Evolutionary conservation across 92 coral and sea anemone genomes (phyloP).

Genomic region (Micromussa lordhowensis): DNA sequence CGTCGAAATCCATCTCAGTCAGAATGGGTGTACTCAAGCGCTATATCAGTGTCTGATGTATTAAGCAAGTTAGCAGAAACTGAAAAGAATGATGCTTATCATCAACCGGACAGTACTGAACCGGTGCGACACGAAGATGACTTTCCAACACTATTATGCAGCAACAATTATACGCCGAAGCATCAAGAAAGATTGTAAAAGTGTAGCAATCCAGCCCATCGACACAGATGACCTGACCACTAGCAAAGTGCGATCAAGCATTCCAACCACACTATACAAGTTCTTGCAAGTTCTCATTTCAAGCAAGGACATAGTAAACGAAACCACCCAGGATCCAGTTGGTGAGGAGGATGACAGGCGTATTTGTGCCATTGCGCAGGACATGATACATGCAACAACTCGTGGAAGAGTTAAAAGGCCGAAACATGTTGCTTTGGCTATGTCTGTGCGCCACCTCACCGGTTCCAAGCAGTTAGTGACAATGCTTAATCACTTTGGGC

Average conservation of each 20-base stretch:
- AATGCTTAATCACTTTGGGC: conserved; percentile 65
- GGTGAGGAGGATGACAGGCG: conserved; percentile 21
- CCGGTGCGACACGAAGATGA: background rate
- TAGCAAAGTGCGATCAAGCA: background rate
- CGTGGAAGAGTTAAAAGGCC: conserved; percentile 63
- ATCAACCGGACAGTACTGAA: background rate
- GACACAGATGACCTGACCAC: conserved; percentile 14
- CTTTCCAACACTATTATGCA: conserved; percentile 10
- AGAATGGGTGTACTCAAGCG: background rate
- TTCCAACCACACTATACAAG: conserved; percentile 3
- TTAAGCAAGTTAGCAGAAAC: background rate
- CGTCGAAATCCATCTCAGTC: background rate
- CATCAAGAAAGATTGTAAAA: background rate
- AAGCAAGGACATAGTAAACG: too few species aligned
- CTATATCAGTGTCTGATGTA: background rate
- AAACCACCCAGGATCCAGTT: background rate
- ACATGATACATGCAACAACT: conserved; percentile 44
- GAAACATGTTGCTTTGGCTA: conserved; percentile 68
- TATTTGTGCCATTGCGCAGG: conserved; percentile 56
- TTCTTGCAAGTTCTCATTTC: too few species aligned
- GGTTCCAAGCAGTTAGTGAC: conserved; percentile 60
- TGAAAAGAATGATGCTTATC: background rate
- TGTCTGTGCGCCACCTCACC: conserved; percentile 64
- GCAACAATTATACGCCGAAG: conserved; percentile 5
- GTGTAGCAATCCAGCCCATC: conserved; percentile 7